Conservation (phyloP, 2,797 vertebrate species). For the Furcifer pardalis region DNA sequence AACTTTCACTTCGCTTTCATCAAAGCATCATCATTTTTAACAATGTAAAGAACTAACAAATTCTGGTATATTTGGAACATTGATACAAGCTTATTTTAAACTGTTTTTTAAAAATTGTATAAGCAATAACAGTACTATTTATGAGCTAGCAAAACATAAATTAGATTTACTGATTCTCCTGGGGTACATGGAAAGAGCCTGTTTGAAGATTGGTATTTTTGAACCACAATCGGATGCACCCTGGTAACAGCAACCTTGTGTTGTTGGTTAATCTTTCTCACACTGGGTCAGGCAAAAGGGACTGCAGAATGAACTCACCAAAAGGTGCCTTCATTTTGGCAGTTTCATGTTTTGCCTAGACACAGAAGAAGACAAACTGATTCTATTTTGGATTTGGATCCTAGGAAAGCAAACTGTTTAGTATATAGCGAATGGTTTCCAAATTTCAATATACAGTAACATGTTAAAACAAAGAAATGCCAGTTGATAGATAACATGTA, state of each 20-base stretch:
- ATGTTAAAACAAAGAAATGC: background rate
- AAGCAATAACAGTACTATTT: background rate
- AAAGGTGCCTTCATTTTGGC: too few species aligned
- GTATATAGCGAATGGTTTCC: background rate
- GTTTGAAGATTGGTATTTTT: too few species aligned
- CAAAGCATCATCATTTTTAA: conserved; percentile 17
- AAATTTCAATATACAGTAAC: conserved; percentile 14
- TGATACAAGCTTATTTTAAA: background rate
- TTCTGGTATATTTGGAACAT: conserved; percentile 24
- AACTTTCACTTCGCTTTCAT: conserved; percentile 15
- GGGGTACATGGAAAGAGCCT: too few species aligned
- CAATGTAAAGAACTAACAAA: conserved; percentile 27
- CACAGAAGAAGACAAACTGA: too few species aligned
- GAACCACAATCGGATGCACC: too few species aligned
- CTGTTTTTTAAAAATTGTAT: background rate
- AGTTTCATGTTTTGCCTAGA: too few species aligned
- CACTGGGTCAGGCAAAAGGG: too few species aligned
- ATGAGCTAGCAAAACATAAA: background rate
- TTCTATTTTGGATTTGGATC: background rate
- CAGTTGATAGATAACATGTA: background rate
- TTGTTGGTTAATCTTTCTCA: too few species aligned
- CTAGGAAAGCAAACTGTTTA: conserved; percentile 13
- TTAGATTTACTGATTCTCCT: background rate
- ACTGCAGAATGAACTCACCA: too few species aligned
- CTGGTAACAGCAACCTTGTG: too few species aligned